phyloP scores from a whole-genome alignment of 1,140 invertebrate genomes.

The Nephila pilipes region DNA sequence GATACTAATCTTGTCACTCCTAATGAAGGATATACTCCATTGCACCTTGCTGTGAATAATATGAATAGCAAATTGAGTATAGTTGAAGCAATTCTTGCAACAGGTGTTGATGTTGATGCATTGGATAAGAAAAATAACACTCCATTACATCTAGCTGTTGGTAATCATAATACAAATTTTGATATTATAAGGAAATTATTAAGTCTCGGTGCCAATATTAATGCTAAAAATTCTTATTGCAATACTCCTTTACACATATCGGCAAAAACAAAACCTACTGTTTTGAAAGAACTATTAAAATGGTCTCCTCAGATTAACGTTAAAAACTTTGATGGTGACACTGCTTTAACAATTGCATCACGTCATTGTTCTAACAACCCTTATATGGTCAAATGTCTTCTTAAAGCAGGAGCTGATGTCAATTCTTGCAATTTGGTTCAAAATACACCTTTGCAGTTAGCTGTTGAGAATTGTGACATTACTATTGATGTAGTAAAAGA shows the following conservation, averaged over 20 bases:
- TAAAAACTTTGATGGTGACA: not conserved
- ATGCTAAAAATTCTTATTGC: not conserved
- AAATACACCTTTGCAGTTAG: not conserved
- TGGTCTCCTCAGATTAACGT: not conserved
- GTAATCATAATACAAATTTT: not conserved
- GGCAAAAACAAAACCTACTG: not conserved
- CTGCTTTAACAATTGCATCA: not conserved
- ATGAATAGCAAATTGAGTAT: not conserved
- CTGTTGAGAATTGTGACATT: not conserved
- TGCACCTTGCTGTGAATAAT: not conserved
- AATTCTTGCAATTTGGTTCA: not conserved
- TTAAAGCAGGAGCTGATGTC: not conserved
- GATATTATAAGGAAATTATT: not conserved
- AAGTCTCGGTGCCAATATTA: not conserved
- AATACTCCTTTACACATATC: not conserved
- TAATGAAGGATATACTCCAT: not conserved
- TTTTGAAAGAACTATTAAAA: not conserved
- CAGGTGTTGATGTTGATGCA: not conserved
- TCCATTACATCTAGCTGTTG: not conserved
- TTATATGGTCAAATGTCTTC: not conserved
- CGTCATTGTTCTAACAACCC: not conserved
- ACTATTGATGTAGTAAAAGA: not conserved
- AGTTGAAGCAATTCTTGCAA: slow-evolving; percentile 6
- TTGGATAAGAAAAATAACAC: not conserved
- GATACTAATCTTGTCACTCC: not conserved